Conservation (phyloP, 2,797 vertebrate species). For the Platalea minor region DNA sequence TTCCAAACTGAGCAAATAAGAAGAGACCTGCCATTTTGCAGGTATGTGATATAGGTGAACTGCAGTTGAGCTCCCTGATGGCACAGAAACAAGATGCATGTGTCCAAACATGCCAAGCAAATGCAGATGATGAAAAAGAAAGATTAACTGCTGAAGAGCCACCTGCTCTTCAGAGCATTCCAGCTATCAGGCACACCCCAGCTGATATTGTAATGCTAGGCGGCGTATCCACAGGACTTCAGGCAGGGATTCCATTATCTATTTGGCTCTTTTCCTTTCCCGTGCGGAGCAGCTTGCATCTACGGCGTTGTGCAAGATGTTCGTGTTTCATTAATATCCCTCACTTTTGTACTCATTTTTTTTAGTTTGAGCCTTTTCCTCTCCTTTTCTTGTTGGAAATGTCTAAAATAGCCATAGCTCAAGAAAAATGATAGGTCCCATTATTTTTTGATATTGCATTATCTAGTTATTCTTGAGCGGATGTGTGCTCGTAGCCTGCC, state of each 20-base stretch:
- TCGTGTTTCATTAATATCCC: neutral
- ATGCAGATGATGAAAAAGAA: conserved; percentile 38
- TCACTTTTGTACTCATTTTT: neutral
- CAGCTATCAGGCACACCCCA: conserved; percentile 55
- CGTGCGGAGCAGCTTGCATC: rapidly evolving
- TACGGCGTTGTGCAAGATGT: neutral
- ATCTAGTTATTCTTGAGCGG: neutral
- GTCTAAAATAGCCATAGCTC: neutral
- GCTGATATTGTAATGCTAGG: neutral
- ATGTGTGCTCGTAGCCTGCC: neutral
- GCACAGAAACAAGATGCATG: conserved; percentile 30
- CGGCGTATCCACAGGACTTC: neutral
- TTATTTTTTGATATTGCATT: neutral
- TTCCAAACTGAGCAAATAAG: conserved; percentile 25
- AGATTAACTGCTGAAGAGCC: conserved; percentile 56
- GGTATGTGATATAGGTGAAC: conserved; percentile 14
- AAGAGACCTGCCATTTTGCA: conserved; percentile 26
- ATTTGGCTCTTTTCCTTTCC: neutral
- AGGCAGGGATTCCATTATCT: conserved; percentile 8
- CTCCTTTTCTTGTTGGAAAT: neutral
- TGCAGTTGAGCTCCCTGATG: conserved; percentile 11
- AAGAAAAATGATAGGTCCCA: neutral
- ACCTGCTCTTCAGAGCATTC: conserved; percentile 57
- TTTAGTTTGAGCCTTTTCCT: neutral
- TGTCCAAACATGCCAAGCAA: conserved; percentile 49